Evolutionary conservation across 2,888 invertebrate species (phyloP).

Genomic region (Clostera curtula): DNA sequence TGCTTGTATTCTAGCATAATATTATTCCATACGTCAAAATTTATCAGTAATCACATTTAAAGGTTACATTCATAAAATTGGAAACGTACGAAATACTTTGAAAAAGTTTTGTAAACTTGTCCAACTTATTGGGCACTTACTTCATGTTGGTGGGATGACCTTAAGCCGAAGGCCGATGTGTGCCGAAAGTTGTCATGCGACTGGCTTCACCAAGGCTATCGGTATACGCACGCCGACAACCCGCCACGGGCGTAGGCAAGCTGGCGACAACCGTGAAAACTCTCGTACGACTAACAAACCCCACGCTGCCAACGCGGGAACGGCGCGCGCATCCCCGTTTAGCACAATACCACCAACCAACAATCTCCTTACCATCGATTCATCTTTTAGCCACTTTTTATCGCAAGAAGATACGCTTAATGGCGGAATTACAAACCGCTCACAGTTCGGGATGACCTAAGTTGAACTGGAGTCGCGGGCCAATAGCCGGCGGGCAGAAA

Average conservation of each 20-base stretch:
- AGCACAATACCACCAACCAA: slow-evolving; percentile 22
- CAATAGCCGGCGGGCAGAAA: too few relatives aligned
- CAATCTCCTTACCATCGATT: slow-evolving; percentile 44
- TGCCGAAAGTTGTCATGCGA: not conserved
- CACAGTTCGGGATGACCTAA: too few relatives aligned
- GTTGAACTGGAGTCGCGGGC: too few relatives aligned
- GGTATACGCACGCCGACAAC: slow-evolving; percentile 1
- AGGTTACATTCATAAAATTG: too few relatives aligned
- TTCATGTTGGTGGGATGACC: slow-evolving; percentile 3
- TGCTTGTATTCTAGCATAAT: too few relatives aligned
- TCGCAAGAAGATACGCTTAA: slow-evolving; percentile 34
- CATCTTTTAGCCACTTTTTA: slow-evolving; percentile 40
- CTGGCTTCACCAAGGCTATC: not conserved
- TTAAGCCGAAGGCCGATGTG: not conserved
- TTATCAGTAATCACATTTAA: too few relatives aligned
- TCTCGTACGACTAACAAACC: slow-evolving; percentile 17
- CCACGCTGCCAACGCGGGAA: slow-evolving; percentile 21
- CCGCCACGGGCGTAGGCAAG: slow-evolving; percentile 6
- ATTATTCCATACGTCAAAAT: too few relatives aligned
- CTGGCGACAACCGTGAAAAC: slow-evolving; percentile 22
- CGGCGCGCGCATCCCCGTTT: slow-evolving; percentile 40
- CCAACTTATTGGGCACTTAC: slow-evolving; percentile 15
- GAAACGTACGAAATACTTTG: slow-evolving; percentile 1
- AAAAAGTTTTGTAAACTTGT: slow-evolving; percentile 2
- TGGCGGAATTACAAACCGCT: too few relatives aligned